A percentile compares a stretch with the other conserved stretches of the same genome.
phyloP scores from a whole-genome alignment of 2,113 vertebrate genomes.

The Calyptommatus sinebrachiatus region DNA sequence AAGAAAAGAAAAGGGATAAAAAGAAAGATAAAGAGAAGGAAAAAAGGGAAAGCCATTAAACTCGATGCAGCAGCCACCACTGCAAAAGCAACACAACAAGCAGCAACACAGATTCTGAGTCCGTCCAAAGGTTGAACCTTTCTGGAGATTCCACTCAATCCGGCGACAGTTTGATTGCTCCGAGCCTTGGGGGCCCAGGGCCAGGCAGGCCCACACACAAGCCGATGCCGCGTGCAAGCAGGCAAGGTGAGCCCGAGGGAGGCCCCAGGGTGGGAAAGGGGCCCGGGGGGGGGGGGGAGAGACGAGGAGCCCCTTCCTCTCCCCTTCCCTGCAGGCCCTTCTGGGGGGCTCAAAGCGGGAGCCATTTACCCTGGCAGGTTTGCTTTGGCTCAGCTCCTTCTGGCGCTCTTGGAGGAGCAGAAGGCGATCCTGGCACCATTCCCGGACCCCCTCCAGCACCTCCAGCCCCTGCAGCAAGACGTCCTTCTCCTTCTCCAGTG shows the following conservation, averaged over 20 bases:
- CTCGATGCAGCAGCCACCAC: background rate
- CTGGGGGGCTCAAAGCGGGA: background rate
- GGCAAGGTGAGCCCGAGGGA: too few relatives aligned
- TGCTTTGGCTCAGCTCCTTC: conserved; percentile 77
- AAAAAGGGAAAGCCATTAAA: too few relatives aligned
- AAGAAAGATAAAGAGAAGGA: too few relatives aligned
- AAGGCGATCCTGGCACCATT: conserved; percentile 92
- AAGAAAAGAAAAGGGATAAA: too few relatives aligned
- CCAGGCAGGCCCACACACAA: too few relatives aligned
- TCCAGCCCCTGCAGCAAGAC: conserved; percentile 89
- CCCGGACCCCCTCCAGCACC: conserved; percentile 80
- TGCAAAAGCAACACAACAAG: background rate
- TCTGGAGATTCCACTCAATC: background rate
- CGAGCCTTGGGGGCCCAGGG: too few relatives aligned
- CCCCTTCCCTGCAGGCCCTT: too few relatives aligned
- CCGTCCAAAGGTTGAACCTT: background rate
- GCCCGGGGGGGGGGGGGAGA: too few relatives aligned
- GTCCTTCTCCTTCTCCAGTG: conserved; percentile 92
- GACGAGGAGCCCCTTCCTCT: background rate
- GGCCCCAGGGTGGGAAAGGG: too few relatives aligned
- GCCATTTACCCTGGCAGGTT: conserved; percentile 72
- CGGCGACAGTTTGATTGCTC: too few relatives aligned
- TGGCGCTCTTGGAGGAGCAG: conserved; percentile 86
- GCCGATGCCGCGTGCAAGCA: too few relatives aligned
- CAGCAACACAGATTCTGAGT: background rate